phyloP scores from a whole-genome alignment of 2,888 invertebrate genomes.

The Drosophila imparisetae region DNA sequence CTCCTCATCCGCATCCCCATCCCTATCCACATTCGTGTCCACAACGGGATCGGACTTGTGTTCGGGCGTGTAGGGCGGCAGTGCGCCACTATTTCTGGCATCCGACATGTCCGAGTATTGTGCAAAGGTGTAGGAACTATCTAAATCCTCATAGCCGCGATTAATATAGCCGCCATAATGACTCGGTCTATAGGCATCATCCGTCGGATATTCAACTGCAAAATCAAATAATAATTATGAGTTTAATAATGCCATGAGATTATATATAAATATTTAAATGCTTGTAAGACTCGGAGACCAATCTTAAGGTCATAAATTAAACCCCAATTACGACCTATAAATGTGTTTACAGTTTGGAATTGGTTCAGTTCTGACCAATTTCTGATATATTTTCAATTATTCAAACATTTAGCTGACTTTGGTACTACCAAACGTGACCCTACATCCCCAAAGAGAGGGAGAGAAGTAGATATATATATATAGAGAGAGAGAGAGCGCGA shows the following conservation, averaged over 20 bases:
- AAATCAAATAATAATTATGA: neutral
- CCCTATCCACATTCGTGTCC: slow-evolving; percentile 15
- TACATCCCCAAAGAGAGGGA: neutral
- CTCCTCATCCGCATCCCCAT: slow-evolving; percentile 19
- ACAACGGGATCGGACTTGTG: slow-evolving; percentile 2
- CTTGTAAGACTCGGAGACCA: neutral
- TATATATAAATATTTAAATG: neutral
- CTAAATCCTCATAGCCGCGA: slow-evolving; percentile 78
- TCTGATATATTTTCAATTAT: neutral
- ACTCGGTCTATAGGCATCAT: slow-evolving; percentile 66
- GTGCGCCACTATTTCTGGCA: slow-evolving; percentile 28
- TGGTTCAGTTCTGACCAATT: neutral
- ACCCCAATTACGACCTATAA: neutral
- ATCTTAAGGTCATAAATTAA: neutral
- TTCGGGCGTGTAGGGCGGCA: slow-evolving; percentile 48
- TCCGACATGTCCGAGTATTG: slow-evolving; percentile 74
- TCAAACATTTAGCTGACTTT: neutral
- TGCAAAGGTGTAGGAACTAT: slow-evolving; percentile 65
- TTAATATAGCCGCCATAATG: slow-evolving; percentile 65
- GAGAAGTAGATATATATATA: neutral
- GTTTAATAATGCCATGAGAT: neutral
- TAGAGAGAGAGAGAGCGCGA: neutral
- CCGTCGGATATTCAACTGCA: slow-evolving; percentile 70
- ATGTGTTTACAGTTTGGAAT: neutral
- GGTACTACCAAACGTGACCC: neutral